Evolutionary conservation across 2,797 vertebrate genomes (phyloP).

Genomic region (Micrastur ruficollis): DNA sequence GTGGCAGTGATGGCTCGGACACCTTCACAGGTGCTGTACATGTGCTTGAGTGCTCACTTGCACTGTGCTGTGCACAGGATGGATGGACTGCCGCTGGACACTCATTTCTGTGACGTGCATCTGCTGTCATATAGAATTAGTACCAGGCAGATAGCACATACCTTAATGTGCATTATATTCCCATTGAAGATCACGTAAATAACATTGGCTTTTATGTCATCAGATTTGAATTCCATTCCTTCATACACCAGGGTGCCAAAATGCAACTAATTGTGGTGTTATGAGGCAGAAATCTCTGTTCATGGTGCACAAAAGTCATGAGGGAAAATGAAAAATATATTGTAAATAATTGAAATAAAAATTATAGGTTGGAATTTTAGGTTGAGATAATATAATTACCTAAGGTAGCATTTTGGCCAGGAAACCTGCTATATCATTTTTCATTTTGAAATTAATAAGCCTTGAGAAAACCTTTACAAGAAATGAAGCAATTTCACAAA

Average conservation of each 20-base stretch:
- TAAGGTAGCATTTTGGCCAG: not conserved
- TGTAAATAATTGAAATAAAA: not conserved
- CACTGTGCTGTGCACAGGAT: not conserved
- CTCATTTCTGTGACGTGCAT: not conserved
- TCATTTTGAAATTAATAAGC: not conserved
- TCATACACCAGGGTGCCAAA: not conserved
- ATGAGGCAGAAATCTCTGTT: not conserved
- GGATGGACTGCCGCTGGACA: not conserved
- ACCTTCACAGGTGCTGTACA: fast-evolving
- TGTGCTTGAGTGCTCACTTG: not conserved
- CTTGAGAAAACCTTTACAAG: not conserved
- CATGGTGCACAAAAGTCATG: not conserved
- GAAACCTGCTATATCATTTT: not conserved
- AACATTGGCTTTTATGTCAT: not conserved
- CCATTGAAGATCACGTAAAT: not conserved
- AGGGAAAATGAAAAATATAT: not conserved
- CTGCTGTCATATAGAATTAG: not conserved
- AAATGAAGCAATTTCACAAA: not conserved
- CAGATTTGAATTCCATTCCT: not conserved
- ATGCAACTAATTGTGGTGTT: not conserved
- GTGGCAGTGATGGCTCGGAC: not conserved
- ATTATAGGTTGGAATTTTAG: not conserved
- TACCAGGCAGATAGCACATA: not conserved
- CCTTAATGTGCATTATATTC: not conserved
- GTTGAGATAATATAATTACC: not conserved